phyloP scores from a whole-genome alignment of 2,888 invertebrate species.

The Parthenolecanium corni region DNA sequence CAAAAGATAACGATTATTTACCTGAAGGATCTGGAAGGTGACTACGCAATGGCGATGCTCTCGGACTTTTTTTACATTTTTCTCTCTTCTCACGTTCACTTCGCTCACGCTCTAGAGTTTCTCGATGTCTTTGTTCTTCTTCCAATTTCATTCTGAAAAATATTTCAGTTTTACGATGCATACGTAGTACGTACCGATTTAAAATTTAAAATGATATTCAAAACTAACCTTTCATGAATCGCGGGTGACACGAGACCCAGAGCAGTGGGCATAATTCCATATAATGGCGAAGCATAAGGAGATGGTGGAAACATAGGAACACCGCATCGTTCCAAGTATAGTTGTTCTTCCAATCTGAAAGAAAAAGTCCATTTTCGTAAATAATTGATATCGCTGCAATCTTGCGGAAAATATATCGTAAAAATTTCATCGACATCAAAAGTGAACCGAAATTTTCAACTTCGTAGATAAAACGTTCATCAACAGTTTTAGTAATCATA shows the following conservation, averaged over 20 bases:
- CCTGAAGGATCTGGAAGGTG: conserved; percentile 31
- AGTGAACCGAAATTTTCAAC: too few species aligned
- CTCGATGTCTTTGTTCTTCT: conserved; percentile 54
- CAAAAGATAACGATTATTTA: conserved; percentile 13
- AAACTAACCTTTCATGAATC: conserved; percentile 43
- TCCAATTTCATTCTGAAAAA: conserved; percentile 52
- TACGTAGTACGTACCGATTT: too few species aligned
- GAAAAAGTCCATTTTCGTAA: too few species aligned
- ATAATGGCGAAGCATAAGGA: conserved; percentile 45
- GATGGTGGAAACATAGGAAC: conserved; percentile 50
- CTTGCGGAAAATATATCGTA: too few species aligned
- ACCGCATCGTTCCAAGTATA: conserved; percentile 70
- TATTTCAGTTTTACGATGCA: too few species aligned
- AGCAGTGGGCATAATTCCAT: conserved; percentile 44
- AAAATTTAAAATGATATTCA: too few species aligned
- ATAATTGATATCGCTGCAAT: too few species aligned
- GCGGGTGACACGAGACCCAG: conserved; percentile 41
- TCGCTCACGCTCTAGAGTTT: conserved; percentile 42
- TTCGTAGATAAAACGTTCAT: too few species aligned
- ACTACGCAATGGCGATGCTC: conserved; percentile 32
- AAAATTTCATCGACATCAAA: too few species aligned
- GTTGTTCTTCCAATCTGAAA: conserved; percentile 63
- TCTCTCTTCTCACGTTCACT: conserved; percentile 36
- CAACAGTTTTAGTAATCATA: too few species aligned
- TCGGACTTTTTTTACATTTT: conserved; percentile 32